A percentile compares a stretch with the other conserved stretches of the same genome.
Evolutionary conservation across 2,888 invertebrate species (phyloP).

Genomic region (Diaprepes abbreviatus): DNA sequence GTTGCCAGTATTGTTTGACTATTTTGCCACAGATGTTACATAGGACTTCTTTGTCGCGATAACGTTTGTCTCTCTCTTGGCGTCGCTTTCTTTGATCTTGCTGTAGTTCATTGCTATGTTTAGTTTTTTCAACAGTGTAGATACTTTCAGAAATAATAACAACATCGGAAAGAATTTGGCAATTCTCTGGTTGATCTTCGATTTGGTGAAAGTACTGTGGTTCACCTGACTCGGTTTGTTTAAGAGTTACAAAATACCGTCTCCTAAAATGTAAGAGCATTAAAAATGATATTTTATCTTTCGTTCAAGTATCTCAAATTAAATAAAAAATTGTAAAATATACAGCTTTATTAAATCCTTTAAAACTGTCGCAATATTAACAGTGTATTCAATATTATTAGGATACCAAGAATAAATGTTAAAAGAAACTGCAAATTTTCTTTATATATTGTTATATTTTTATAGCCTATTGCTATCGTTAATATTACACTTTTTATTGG

Average conservation of each 20-base stretch:
- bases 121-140: neutral
- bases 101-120: neutral
- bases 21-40: constrained; percentile 49
- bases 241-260: neutral
- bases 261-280: constrained; percentile 4
- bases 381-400: too few relatives aligned
- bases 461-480: too few relatives aligned
- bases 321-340: too few relatives aligned
- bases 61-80: neutral
- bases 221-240: neutral
- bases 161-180: neutral
- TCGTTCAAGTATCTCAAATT: too few relatives aligned
- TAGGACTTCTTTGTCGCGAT: neutral
- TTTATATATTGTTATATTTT: too few relatives aligned
- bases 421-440: too few relatives aligned
- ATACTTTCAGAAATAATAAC: neutral
- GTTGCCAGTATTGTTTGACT: constrained; percentile 32
- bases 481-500: neutral
- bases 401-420: too few relatives aligned
- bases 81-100: neutral
- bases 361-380: too few relatives aligned
- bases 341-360: too few relatives aligned
- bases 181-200: neutral
- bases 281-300: too few relatives aligned
- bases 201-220: neutral